Base-by-base conservation (phyloP, 1,140 invertebrate species). In the Caenorhabditis inopinata region DNA sequence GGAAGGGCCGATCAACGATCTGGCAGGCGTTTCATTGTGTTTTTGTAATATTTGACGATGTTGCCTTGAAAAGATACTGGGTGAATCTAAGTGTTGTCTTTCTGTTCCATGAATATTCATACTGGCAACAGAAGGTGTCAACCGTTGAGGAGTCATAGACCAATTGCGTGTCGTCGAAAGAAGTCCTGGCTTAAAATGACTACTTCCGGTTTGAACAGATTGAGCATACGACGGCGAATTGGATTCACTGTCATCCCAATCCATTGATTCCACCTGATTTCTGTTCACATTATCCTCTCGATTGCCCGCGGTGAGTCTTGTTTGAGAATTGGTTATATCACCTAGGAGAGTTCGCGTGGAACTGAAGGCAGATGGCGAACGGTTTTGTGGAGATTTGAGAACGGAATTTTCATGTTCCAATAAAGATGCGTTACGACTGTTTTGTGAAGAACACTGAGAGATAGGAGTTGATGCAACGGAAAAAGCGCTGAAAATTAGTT, bases 391-490 rank as follows among this genome's bases (percentile, higher is more conserved):
- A 58, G 53, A 78, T 62, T 9, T 1, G 21, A 45, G 45, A 75
- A 32, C 16, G 1, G 32, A 6, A 3, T 29, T 23, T 42, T 42
- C 32, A 32, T 74, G 12, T 32, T 48, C 35, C 7, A 79, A 46
- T 1, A 74, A 46, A 25, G 62, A 79, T n/a, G 32, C n/a, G 25
- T 35, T 38, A 6, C 38, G 58, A 73, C 58, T 79, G 21, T 45
- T 45, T 21, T 80, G 79, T 18, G 79, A 80, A 16, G 68, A 75
- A 9, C 68, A 74, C 49, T 80, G 79, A 16, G 68, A 75, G n/a
- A 38, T 29, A 3, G 79, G 79, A 42, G 79, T 80, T 21, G 68
- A 74, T 0, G 79, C 79, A 42, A 80, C 73, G 18, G 79, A 80
- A 42, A 80, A 80, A 0, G 79, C 79, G 38, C 79, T 79, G 32